Conservation (phyloP, 2,888 invertebrate genomes). For the Tethea ocularis region DNA sequence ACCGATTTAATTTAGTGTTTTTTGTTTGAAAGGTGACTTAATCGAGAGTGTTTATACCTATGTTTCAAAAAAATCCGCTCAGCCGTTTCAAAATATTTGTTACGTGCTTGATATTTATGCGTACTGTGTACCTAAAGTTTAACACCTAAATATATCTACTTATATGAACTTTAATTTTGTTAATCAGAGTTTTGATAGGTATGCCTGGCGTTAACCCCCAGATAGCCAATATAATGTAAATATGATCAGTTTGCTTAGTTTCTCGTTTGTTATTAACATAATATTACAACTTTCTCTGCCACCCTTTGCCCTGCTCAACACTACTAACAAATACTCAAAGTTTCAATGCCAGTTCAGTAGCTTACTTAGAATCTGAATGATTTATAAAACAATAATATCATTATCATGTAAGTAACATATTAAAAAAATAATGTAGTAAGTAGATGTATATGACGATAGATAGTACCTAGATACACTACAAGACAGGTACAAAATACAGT, state of each 20-base stretch:
- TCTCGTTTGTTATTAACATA: constrained; percentile 31
- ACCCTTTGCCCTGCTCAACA: constrained; percentile 17
- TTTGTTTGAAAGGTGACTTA: too few relatives aligned
- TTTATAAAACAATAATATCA: neutral
- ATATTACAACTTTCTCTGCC: constrained; percentile 27
- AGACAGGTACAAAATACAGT: too few relatives aligned
- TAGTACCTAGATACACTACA: too few relatives aligned
- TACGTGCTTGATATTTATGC: too few relatives aligned
- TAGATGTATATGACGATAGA: too few relatives aligned
- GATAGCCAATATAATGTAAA: constrained; percentile 19
- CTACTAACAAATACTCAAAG: neutral
- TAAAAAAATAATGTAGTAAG: too few relatives aligned
- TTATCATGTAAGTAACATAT: neutral
- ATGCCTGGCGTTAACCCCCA: constrained; percentile 3
- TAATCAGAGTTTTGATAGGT: constrained; percentile 6
- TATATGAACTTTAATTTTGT: neutral
- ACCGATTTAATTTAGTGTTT: too few relatives aligned
- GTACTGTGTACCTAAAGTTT: too few relatives aligned
- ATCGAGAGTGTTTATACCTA: too few relatives aligned
- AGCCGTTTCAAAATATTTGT: too few relatives aligned
- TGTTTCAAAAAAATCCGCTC: too few relatives aligned
- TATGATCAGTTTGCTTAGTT: constrained; percentile 31
- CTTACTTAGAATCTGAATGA: neutral
- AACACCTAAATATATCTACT: neutral
- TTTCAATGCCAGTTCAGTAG: neutral